Evolutionary conservation across 2,113 vertebrate species (phyloP).

Genomic region (Bambusicola thoracicus): DNA sequence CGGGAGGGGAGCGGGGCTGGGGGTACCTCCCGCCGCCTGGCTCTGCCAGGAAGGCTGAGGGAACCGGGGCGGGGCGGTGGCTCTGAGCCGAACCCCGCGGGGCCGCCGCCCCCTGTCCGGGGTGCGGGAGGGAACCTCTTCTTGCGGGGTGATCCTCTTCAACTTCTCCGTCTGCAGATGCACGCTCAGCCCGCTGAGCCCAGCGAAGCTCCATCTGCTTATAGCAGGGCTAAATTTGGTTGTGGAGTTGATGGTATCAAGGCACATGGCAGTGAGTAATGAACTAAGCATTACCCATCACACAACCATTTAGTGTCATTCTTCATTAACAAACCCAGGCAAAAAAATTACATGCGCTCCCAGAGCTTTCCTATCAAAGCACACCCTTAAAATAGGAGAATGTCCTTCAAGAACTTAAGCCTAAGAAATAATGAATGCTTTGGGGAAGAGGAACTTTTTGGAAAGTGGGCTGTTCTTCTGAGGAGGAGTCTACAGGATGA

Average conservation of each 20-base stretch:
- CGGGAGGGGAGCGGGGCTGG: too few species aligned
- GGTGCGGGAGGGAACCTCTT: neutral
- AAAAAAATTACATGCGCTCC: neutral
- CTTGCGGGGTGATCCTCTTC: conserved; percentile 26
- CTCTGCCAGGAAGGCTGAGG: neutral
- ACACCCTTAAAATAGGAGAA: neutral
- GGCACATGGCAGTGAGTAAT: conserved; percentile 65
- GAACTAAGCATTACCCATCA: conserved; percentile 40
- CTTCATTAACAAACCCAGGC: conserved; percentile 1
- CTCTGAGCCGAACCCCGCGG: neutral
- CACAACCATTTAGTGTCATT: conserved; percentile 29
- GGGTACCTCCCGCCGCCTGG: too few species aligned
- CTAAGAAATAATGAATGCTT: accelerated
- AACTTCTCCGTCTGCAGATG: conserved; percentile 63
- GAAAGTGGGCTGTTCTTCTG: neutral
- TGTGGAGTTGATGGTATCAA: conserved; percentile 55
- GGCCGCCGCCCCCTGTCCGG: neutral
- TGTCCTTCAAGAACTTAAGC: neutral
- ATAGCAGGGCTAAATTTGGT: conserved; percentile 66
- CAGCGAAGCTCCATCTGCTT: conserved; percentile 52
- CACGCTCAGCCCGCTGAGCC: conserved; percentile 35
- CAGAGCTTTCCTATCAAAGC: neutral
- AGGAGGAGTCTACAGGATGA: neutral
- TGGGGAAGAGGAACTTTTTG: neutral
- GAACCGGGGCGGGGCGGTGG: neutral